Evolutionary conservation across 35 echinoderm and acorn worm genomes (phyloP).

Genomic region (Diadema setosum): DNA sequence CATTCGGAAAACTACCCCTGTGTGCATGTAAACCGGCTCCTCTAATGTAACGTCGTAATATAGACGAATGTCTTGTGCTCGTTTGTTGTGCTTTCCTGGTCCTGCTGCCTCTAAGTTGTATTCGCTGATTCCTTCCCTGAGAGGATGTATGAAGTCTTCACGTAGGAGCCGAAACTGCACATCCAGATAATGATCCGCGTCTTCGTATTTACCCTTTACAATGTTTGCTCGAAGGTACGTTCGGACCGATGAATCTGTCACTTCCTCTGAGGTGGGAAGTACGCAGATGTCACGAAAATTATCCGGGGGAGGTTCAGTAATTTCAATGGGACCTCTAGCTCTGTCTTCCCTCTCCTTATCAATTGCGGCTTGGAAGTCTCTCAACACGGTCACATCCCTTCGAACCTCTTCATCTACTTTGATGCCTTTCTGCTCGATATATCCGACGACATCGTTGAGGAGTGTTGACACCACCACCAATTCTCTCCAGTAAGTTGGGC

Average conservation of each 20-base stretch:
- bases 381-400: neutral
- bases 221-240: conserved; percentile 20
- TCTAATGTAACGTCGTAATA: conserved; percentile 43
- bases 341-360: neutral
- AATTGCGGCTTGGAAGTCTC: neutral
- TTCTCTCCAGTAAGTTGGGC: conserved; percentile 23
- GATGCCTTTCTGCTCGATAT: neutral
- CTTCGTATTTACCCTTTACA: conserved; percentile 2
- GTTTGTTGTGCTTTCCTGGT: neutral
- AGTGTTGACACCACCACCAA: conserved; percentile 49
- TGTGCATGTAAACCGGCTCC: conserved; percentile 37
- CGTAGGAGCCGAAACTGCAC: conserved; percentile 55
- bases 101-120: neutral
- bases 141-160: conserved; percentile 41
- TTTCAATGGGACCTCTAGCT: neutral
- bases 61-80: neutral
- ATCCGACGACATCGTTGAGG: conserved; percentile 18
- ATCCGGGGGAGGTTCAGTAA: conserved; percentile 21
- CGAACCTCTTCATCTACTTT: conserved; percentile 27
- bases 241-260: neutral
- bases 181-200: conserved; percentile 51
- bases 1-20: conserved; percentile 46
- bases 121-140: conserved; percentile 46
- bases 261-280: conserved; percentile 15
- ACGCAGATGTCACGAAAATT: conserved; percentile 37